These are phyloP conservation scores for Actinia tenebrosa DNA, from an alignment of 64 coral and sea anemone species.

Conservation along the genomic window DNA sequence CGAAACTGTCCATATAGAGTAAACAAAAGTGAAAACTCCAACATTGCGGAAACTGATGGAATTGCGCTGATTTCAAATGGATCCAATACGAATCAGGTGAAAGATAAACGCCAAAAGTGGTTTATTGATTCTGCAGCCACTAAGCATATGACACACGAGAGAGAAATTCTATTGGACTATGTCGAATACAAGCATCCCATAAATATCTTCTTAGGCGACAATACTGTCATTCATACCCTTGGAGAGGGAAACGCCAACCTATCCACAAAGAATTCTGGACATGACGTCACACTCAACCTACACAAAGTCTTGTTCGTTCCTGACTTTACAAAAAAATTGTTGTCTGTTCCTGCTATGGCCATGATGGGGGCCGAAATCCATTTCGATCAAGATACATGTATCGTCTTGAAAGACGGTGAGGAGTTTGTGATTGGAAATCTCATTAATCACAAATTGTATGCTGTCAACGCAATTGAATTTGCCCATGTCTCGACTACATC, in stretches of 20 bases:
- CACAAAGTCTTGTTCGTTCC: conserved; percentile 75
- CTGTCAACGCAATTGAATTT: conserved; percentile 50
- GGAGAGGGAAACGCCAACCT: conserved; percentile 58
- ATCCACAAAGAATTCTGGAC: conserved; percentile 38
- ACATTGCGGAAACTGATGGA: conserved; percentile 55
- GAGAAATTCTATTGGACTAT: conserved; percentile 51
- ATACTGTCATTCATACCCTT: conserved; percentile 51
- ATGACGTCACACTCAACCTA: conserved; percentile 42
- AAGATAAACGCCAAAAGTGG: conserved; percentile 49
- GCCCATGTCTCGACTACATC: conserved; percentile 55
- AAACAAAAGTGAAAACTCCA: conserved; percentile 56
- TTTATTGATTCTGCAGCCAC: conserved; percentile 75
- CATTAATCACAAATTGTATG: conserved; percentile 56
- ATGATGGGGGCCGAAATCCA: conserved; percentile 53
- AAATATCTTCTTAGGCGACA: conserved; percentile 61
- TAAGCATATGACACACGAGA: conserved; percentile 58
- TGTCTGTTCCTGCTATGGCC: conserved; percentile 68
- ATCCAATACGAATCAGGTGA: conserved; percentile 33
- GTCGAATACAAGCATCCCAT: conserved; percentile 57
- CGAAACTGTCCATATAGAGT: conserved; percentile 48
- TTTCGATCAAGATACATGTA: conserved; percentile 52
- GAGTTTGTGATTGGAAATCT: conserved; percentile 59
- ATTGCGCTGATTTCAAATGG: conserved; percentile 58
- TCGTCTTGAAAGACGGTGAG: conserved; percentile 45
- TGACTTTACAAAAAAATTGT: conserved; percentile 56